Conservation (phyloP, 2,888 invertebrate genomes). For the Dryococelus australis region DNA sequence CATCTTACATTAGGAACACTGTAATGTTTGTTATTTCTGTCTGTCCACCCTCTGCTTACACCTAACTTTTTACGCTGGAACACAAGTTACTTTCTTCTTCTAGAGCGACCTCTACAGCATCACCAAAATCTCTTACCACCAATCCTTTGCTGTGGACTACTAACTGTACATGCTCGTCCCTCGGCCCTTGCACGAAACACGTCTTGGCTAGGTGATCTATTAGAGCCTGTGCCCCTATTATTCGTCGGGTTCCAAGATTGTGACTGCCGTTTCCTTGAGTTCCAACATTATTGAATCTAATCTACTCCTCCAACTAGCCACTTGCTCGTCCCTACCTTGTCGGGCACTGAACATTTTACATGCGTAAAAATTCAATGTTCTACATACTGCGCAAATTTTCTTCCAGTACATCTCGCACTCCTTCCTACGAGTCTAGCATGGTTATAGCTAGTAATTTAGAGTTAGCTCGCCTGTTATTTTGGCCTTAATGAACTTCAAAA, state of each 20-base stretch:
- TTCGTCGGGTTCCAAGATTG: not conserved
- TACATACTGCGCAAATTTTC: not conserved
- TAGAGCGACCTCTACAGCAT: not conserved
- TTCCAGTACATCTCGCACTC: constrained; percentile 4
- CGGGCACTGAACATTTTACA: not conserved
- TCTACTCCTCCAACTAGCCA: not conserved
- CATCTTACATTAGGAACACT: no score
- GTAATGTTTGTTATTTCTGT: no score
- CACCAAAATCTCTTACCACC: not conserved
- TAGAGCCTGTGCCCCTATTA: not conserved
- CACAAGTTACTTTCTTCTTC: constrained; percentile 23
- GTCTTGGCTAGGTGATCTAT: not conserved
- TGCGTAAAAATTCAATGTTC: not conserved
- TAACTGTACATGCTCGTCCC: not conserved
- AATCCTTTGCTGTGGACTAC: not conserved
- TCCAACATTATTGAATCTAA: not conserved
- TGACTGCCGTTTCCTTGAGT: not conserved
- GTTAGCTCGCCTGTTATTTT: not conserved
- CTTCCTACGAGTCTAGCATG: not conserved
- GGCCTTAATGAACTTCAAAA: not conserved
- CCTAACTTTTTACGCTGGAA: no score
- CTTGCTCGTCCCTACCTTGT: not conserved
- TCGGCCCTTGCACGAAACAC: not conserved
- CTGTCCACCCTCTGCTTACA: no score
- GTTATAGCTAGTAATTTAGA: not conserved